Base-by-base conservation (phyloP, 2,888 invertebrate species). In the Drosophila leonis region DNA sequence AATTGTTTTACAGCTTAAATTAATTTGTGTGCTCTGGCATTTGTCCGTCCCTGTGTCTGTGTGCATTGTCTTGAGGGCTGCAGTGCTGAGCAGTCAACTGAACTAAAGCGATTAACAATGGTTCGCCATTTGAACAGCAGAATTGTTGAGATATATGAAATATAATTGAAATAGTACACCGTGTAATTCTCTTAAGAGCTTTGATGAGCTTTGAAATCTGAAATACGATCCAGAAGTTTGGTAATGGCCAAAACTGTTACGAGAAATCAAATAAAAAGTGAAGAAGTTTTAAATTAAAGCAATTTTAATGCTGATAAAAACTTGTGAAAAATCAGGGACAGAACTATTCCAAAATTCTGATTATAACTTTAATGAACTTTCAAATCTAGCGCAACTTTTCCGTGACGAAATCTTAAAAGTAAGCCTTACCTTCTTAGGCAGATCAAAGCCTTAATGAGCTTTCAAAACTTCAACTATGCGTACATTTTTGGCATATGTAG, bases 1-100 rank as follows among this genome's bases (percentile, higher is more conserved):
- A 86, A 83, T 78, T 88, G 78, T 80, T 73, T 66, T 69, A 73
- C 72, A 85, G 81, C 70, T 80, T 78, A 64, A 85, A 75, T 85
- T 86, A 85, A 88, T 88, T 77, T 82, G 71, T 85, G 56, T 78
- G 68, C 64, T 46, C 42, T 72, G 52, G 27, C 68, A 60, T 65
- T 24, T 33, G 13, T 35, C 20, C 18, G 9, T 15, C 0, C 9
- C 20, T 35, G 51, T 51, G 15, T 15, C 64, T 54, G 46, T 37
- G 56, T 57, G 42, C 33, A 20, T 48, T 57, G 59, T 31, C 27
- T 39, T 33, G 46, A 67, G 64, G 59, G 67, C 27, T 66, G 54
- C 62, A 49, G 6, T 13, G 12, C 24, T 44, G 44, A 7, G 44
- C 15, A 57, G 24, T 57, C 27, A 68, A 52, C 52, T 56, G 41